Evolutionary conservation across 2,797 vertebrate genomes (phyloP).

Genomic region (Macropodus opercularis): DNA sequence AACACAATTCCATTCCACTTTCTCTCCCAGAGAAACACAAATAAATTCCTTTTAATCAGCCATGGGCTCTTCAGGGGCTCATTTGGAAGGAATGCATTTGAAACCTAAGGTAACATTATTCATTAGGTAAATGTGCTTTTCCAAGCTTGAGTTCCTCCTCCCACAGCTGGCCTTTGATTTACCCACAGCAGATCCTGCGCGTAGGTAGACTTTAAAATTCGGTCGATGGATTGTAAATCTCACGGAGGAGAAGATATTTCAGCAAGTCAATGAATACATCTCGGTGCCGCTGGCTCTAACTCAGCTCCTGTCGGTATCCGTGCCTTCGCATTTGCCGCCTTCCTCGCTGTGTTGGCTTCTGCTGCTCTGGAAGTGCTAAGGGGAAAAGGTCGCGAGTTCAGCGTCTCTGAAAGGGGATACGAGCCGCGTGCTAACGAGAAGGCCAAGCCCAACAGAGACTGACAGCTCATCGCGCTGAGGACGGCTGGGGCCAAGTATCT

Average conservation of each 20-base stretch:
- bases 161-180: constrained; percentile 48
- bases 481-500: constrained; percentile 75
- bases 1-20: constrained; percentile 53
- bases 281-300: constrained; percentile 51
- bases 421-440: constrained; percentile 78
- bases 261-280: constrained; percentile 57
- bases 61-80: constrained; percentile 56
- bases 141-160: constrained; percentile 51
- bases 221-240: constrained; percentile 36
- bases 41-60: constrained; percentile 79
- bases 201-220: constrained; percentile 29
- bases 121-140: constrained; percentile 60
- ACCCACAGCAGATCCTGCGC: constrained; percentile 24
- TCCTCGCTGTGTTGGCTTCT: constrained; percentile 46
- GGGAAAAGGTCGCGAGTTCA: constrained; percentile 71
- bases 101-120: constrained; percentile 72
- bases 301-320: constrained; percentile 66
- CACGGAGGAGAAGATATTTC: constrained; percentile 45
- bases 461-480: constrained; percentile 72
- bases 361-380: constrained; percentile 62
- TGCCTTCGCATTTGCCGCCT: constrained; percentile 49
- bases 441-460: constrained; percentile 81
- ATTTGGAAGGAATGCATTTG: constrained; percentile 76
- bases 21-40: constrained; percentile 66
- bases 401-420: constrained; percentile 77